These are phyloP conservation scores for Oreortyx pictus DNA, from an alignment of 2,797 vertebrate genomes.

Conservation along the genomic window DNA sequence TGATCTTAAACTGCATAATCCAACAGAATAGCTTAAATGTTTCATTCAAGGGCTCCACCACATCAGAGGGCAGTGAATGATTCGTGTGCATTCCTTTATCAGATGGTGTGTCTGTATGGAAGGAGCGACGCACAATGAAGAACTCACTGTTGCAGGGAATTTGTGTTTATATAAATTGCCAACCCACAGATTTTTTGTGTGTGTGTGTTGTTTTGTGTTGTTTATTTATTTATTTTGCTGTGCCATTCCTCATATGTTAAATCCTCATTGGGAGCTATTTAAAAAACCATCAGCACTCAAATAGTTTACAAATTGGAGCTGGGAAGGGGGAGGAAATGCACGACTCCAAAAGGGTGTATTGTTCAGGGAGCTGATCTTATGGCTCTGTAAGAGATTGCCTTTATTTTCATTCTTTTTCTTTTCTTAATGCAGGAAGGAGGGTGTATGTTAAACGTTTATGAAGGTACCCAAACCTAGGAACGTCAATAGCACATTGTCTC, in stretches of 20 bases:
- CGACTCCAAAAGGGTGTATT: background rate
- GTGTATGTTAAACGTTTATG: background rate
- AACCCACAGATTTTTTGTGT: slow-evolving; percentile 11
- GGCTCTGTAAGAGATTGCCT: background rate
- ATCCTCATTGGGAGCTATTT: slow-evolving; percentile 57
- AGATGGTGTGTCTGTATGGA: slow-evolving; percentile 61
- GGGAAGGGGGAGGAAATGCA: background rate
- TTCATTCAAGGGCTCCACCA: slow-evolving; percentile 33
- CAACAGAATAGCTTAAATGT: background rate
- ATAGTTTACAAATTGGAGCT: slow-evolving; percentile 45
- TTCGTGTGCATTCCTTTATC: slow-evolving; percentile 64
- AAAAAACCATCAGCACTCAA: slow-evolving; percentile 61
- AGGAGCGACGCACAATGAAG: slow-evolving; percentile 47
- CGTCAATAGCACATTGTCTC: background rate
- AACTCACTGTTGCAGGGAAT: slow-evolving; percentile 61
- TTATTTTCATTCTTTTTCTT: accelerated
- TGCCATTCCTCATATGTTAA: slow-evolving; percentile 24
- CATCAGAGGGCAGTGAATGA: slow-evolving; percentile 49
- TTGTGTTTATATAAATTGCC: slow-evolving; percentile 67
- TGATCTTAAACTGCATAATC: background rate
- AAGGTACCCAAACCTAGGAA: background rate
- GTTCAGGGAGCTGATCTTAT: background rate
- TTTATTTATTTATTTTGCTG: background rate
- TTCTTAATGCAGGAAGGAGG: background rate
- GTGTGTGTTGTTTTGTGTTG: background rate